Percentiles rank a stretch among this genome's conserved stretches.
Conservation (phyloP, 2,888 invertebrate genomes). For the Pycnomerus fuliginosus region DNA sequence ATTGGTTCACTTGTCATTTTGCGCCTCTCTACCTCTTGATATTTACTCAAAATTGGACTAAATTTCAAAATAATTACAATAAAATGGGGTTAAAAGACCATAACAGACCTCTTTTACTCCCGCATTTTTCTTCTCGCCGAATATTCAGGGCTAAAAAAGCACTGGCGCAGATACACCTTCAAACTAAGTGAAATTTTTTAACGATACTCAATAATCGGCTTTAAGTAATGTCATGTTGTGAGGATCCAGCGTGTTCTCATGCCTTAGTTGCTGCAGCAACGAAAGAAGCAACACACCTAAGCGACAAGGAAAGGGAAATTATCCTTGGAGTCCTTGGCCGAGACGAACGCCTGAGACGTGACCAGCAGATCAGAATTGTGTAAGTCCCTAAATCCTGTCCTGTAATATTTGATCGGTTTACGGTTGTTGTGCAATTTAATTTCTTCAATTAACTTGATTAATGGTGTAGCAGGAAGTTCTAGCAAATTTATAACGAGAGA, state of each 20-base stretch:
- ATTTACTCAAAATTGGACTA: too few species aligned
- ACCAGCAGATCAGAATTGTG: slow-evolving; percentile 57
- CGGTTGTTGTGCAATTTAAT: neutral
- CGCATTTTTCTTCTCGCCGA: too few species aligned
- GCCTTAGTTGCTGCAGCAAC: slow-evolving; percentile 47
- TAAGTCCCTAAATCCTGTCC: slow-evolving; percentile 43
- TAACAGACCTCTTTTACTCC: too few species aligned
- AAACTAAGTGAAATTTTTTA: too few species aligned
- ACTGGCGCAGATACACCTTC: too few species aligned
- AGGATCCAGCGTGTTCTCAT: slow-evolving; percentile 46
- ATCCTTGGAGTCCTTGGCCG: slow-evolving; percentile 58
- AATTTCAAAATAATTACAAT: too few species aligned
- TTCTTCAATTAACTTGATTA: slow-evolving; percentile 9
- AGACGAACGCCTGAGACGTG: slow-evolving; percentile 56
- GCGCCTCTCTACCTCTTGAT: too few species aligned
- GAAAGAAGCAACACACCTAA: slow-evolving; percentile 45
- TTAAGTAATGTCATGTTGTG: slow-evolving; percentile 41
- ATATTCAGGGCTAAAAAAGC: too few species aligned
- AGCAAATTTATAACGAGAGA: slow-evolving; percentile 9
- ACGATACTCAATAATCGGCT: too few species aligned
- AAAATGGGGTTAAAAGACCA: too few species aligned
- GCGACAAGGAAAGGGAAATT: slow-evolving; percentile 54
- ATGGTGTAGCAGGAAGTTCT: slow-evolving; percentile 15
- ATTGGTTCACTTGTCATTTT: too few species aligned
- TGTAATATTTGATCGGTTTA: slow-evolving; percentile 2